Evolutionary conservation across 2,888 invertebrate species (phyloP), one percentile per base, ranked within the genome.

Genomic region (Tetranychus piercei): DNA sequence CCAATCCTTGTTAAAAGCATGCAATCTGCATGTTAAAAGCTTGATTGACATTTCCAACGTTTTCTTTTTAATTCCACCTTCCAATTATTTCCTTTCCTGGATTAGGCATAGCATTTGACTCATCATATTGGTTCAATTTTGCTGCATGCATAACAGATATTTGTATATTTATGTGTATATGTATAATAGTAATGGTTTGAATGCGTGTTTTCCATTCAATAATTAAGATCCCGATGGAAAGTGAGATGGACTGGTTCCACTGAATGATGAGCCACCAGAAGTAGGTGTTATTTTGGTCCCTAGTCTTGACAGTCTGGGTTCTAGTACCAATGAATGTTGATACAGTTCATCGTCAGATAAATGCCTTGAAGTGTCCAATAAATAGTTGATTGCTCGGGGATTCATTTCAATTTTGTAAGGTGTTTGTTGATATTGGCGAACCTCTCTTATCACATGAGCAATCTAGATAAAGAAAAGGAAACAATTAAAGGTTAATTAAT

Each of bases 371-470:
- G 88, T 86, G 82, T 93, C 92, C 80, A 93, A 83, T 9, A 94
- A 84, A 82, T 92, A 94, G 78, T 84, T 84, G 69, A 88, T 86
- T 15, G 91, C 92, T 85, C 90, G 89, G 23, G 88, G 86, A 79
- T 90, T 90, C 80, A 90, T 87, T 80, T 92, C 91, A 78, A 94
- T 93, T 84, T 91, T 92, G 82, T 94, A 94, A 0, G 91, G 89
- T 1, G 91, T 92, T 82, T 92, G 91, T 81, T 94, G 94, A 81
- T 90, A 93, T 81, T 91, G 90, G 20, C 91, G 87, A 78, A 94
- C 92, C 84, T 94, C 93, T 74, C 92, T 86, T 78, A 94, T 93
- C 7, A 93, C 92, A 81, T 94, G 92, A 6, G 93, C 92, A 81
- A 93, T 90, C 92, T 92, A 84, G 22, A 74, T 44, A 44, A 44